A percentile compares a stretch with the other conserved stretches of the same genome.
These are phyloP conservation scores for Phaetusa simplex DNA, from an alignment of 2,113 vertebrate genomes.

Conservation along the genomic window DNA sequence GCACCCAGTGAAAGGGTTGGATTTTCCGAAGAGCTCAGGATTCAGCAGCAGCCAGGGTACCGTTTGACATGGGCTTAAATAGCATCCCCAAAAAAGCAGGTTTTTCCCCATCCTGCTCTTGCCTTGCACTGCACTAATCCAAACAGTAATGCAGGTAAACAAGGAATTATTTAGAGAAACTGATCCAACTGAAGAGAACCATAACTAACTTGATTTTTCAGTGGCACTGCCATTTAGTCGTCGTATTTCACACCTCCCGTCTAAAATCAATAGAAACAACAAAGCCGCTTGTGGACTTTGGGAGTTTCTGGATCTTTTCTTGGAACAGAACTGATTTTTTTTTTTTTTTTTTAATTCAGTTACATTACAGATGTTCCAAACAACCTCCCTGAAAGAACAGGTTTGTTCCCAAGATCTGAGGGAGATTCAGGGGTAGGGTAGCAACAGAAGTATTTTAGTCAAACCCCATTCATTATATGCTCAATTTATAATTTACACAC, in stretches of 20 bases:
- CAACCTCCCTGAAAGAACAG: not conserved
- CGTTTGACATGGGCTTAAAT: not conserved
- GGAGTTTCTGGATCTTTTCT: not conserved
- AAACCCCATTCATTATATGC: not conserved
- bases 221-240: not conserved
- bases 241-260: not conserved
- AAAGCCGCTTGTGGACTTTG: not conserved
- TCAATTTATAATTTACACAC: not conserved
- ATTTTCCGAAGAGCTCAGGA: not conserved
- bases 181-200: not conserved
- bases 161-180: not conserved
- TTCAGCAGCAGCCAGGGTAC: not conserved
- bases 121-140: not conserved
- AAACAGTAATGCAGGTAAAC: not conserved
- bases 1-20: not conserved
- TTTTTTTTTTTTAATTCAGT: not conserved
- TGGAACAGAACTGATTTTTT: not conserved
- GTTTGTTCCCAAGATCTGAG: not conserved
- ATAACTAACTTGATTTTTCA: conserved; percentile 9
- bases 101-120: not conserved
- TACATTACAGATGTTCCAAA: not conserved
- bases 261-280: not conserved
- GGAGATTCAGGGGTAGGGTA: not conserved
- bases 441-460: not conserved
- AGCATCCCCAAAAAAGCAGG: not conserved